Evolutionary conservation across 2,888 invertebrate species (phyloP), one percentile per base, ranked within the genome.

Genomic region (Pyrgus malvae): DNA sequence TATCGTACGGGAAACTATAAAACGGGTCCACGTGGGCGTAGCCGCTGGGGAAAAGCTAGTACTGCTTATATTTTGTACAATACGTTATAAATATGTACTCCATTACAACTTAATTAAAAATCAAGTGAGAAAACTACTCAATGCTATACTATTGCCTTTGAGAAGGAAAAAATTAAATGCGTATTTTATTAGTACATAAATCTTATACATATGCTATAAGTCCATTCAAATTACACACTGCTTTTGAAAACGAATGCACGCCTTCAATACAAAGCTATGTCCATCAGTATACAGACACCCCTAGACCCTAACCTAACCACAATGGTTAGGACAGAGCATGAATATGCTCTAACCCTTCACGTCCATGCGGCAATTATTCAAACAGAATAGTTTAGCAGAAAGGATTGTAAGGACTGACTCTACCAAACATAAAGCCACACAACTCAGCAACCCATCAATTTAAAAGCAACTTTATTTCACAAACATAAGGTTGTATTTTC

Each of bases 361-460:
- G 87, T 88, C 89, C 90, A 87, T 72, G 83, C 90, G 84, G 87
- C 90, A 90, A 91, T 91, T 91, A 91, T 90, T 91, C 90, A 91
- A 89, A 90, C 82, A 90, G 90, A 90, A 90, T 90, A 89, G 90
- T 89, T 89, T 88, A 90, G 83, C 86, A 88, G 90, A 90, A 90
- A 90, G 90, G 90, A 90, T 88, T 90, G 84, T 83, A 77, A 83
- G 84, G 76, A 80, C 77, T 75, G 63, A 54, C 46, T 41, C 12
- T 8, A 5, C 3, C 44, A 37, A 21, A 19, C 3, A 7, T 12
- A 9, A 17, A 51, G 29, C 19, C 37, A 44, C 37, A 14, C 14
- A 51, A 51, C 27, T 48, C 12, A 12, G 1, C 1, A 1, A 0
- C 0, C 0, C 0, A 2, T 1, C 57, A 63, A 16, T 37, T 41